Evolutionary conservation across 2,797 vertebrate species (phyloP).

Genomic region (Peromyscus nudipes): DNA sequence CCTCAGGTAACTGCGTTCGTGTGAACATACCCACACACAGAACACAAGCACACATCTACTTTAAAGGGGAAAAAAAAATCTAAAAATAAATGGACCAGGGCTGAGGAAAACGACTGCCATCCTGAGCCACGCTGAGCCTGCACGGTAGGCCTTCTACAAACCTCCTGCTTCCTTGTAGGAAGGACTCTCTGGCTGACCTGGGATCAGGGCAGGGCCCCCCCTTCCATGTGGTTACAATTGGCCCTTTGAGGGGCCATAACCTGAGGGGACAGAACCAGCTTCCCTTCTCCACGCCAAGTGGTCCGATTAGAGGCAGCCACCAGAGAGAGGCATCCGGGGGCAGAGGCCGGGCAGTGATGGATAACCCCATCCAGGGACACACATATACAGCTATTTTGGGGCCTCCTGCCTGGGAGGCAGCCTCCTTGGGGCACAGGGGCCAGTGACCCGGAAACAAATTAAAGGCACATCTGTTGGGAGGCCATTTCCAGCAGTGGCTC

Average conservation of each 20-base stretch:
- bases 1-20: neutral
- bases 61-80: neutral
- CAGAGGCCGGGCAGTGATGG: conserved; percentile 82
- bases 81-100: neutral
- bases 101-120: neutral
- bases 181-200: conserved; percentile 59
- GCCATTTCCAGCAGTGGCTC: conserved; percentile 88
- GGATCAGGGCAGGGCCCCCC: conserved; percentile 30
- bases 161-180: conserved; percentile 39
- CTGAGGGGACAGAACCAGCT: conserved; percentile 74
- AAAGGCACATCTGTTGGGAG: conserved; percentile 93
- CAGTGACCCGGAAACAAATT: conserved; percentile 94
- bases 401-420: conserved; percentile 90
- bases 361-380: conserved; percentile 71
- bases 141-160: neutral
- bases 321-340: conserved; percentile 81
- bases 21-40: neutral
- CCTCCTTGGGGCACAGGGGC: conserved; percentile 89
- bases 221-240: conserved; percentile 82
- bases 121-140: neutral
- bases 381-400: conserved; percentile 90
- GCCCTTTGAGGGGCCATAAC: conserved; percentile 82
- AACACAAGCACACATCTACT: neutral
- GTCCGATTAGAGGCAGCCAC: conserved; percentile 82
- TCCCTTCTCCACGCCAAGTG: conserved; percentile 75